A percentile compares a stretch with the other conserved stretches of the same genome.
Evolutionary conservation across 1,140 invertebrate species (phyloP).

Genomic region (Zaprionus taronus): DNA sequence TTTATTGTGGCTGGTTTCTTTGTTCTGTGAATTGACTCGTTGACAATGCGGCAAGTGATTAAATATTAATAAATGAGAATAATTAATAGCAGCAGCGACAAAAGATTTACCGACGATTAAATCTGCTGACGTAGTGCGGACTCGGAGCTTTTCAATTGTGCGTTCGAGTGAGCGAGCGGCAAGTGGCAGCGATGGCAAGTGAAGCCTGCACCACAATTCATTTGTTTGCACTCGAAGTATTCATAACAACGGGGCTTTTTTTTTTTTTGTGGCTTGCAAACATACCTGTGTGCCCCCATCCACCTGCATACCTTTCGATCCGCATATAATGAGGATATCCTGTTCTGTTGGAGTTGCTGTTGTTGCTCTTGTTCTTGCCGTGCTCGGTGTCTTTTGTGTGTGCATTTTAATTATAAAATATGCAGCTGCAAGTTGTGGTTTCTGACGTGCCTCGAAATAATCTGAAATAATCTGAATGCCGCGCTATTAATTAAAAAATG

Average conservation of each 20-base stretch:
- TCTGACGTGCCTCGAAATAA: conserved; percentile 2
- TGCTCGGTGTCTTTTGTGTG: conserved; percentile 23
- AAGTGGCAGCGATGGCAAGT: conserved; percentile 1
- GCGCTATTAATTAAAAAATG: conserved; percentile 17
- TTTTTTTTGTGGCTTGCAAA: not conserved
- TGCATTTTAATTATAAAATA: conserved; percentile 27
- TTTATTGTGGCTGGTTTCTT: conserved; percentile 12
- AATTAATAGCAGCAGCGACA: conserved; percentile 16
- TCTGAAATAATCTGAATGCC: conserved; percentile 12
- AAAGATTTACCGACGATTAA: conserved; percentile 20
- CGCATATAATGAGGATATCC: conserved; percentile 11
- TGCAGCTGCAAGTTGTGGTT: conserved; percentile 4
- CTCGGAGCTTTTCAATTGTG: conserved; percentile 1
- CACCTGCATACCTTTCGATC: not conserved
- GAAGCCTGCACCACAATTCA: conserved; percentile 1
- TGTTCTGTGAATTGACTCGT: conserved; percentile 16
- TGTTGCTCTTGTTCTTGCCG: not conserved
- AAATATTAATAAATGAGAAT: conserved; percentile 20
- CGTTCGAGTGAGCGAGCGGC: not conserved
- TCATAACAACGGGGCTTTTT: conserved; percentile 11
- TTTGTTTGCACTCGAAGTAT: conserved; percentile 22
- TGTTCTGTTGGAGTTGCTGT: conserved; percentile 5
- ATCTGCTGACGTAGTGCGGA: conserved; percentile 15
- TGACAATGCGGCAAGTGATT: conserved; percentile 15
- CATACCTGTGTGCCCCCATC: not conserved